Evolutionary conservation across 2,888 invertebrate genomes (phyloP).

Genomic region (Drosophila macrothrix): DNA sequence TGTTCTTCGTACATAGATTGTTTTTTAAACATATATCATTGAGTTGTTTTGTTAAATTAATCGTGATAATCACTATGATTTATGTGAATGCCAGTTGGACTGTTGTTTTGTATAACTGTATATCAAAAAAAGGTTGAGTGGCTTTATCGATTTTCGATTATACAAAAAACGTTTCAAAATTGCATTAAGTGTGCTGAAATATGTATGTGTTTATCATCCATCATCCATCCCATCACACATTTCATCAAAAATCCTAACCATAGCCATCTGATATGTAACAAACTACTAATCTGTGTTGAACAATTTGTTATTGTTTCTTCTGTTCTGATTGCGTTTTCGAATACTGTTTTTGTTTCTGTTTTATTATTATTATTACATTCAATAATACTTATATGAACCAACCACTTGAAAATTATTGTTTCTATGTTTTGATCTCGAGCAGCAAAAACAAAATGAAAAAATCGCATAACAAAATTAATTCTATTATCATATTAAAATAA

Average conservation of each 20-base stretch:
- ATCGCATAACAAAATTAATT: constrained; percentile 68
- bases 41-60: constrained; percentile 9
- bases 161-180: constrained; percentile 34
- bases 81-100: constrained; percentile 51
- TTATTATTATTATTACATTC: constrained; percentile 1
- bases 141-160: constrained; percentile 33
- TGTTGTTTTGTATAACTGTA: constrained; percentile 66
- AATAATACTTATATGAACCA: constrained; percentile 51
- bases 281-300: constrained; percentile 58
- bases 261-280: constrained; percentile 74
- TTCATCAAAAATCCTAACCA: constrained; percentile 18
- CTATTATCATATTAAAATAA: constrained; percentile 61
- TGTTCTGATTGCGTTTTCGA: constrained; percentile 44
- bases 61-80: constrained; percentile 22
- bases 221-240: neutral
- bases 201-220: constrained; percentile 4
- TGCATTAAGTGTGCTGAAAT: constrained; percentile 39
- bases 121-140: constrained; percentile 63
- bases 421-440: constrained; percentile 55
- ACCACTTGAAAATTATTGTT: constrained; percentile 55
- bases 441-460: constrained; percentile 51
- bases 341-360: constrained; percentile 53
- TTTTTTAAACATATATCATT: constrained; percentile 58
- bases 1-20: constrained; percentile 44
- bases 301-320: constrained; percentile 41